Evolutionary conservation across 2,797 vertebrate genomes (phyloP).

Genomic region (Anas acuta): DNA sequence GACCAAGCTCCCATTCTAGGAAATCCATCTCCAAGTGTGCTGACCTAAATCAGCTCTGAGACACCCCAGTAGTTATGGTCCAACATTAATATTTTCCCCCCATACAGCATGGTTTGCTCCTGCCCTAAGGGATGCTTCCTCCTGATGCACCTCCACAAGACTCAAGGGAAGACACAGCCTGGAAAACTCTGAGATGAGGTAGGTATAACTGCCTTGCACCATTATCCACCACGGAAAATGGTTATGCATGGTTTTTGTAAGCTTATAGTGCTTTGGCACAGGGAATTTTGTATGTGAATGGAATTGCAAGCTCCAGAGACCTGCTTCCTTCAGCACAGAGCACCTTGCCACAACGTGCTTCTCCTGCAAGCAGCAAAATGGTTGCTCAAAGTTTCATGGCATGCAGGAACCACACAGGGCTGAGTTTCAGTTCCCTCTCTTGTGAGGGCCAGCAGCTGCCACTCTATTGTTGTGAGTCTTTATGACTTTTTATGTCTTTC

Average conservation of each 20-base stretch:
- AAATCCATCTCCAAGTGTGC: not conserved
- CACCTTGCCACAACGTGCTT: fast-evolving
- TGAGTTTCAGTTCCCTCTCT: not conserved
- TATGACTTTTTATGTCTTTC: not conserved
- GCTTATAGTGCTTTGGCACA: not conserved
- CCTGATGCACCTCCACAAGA: not conserved
- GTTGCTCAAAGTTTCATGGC: fast-evolving
- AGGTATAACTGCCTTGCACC: not conserved
- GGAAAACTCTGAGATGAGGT: not conserved
- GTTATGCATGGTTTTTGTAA: fast-evolving
- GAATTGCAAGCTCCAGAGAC: not conserved
- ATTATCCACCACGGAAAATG: not conserved
- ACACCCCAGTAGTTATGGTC: not conserved
- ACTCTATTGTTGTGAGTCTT: not conserved
- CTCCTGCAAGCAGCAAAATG: not conserved
- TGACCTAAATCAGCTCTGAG: not conserved
- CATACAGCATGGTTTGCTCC: not conserved
- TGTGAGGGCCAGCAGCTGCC: not conserved
- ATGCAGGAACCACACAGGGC: not conserved
- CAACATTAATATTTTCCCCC: not conserved
- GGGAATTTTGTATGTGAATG: not conserved
- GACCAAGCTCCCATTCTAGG: not conserved
- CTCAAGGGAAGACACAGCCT: not conserved
- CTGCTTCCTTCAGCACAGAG: not conserved
- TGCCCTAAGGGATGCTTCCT: not conserved